Conservation (phyloP, 2,113 vertebrate genomes). For the Oceanodroma tethys region DNA sequence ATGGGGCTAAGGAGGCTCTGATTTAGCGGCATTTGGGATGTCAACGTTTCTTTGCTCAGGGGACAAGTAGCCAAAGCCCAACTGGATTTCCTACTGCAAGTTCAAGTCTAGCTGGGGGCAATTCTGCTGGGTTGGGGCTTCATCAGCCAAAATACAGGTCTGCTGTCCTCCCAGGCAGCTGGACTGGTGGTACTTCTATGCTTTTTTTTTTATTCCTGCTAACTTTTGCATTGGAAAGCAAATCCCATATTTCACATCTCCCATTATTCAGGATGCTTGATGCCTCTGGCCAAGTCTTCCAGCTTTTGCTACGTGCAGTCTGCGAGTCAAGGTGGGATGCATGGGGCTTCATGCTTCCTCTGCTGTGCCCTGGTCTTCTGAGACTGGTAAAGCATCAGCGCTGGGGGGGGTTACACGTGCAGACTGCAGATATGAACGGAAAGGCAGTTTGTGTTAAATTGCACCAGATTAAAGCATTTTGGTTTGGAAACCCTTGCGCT, state of each 20-base stretch:
- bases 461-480: not conserved
- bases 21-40: not conserved
- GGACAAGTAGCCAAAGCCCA: not conserved
- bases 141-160: not conserved
- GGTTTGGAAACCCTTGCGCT: not conserved
- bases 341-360: not conserved
- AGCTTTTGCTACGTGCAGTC: fast-evolving
- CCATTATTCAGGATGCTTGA: not conserved
- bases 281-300: not conserved
- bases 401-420: fast-evolving
- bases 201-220: not conserved
- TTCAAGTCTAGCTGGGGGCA: not conserved
- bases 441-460: not conserved
- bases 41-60: fast-evolving
- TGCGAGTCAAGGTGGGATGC: not conserved
- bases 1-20: not conserved
- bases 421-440: not conserved
- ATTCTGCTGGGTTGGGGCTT: not conserved
- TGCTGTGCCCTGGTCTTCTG: not conserved
- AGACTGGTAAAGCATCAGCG: fast-evolving
- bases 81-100: not conserved
- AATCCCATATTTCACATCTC: not conserved
- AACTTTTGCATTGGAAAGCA: not conserved
- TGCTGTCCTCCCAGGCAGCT: not conserved
- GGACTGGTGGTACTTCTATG: not conserved